Base-by-base conservation (phyloP, 2,797 vertebrate genomes). In the Paguma larvata region DNA sequence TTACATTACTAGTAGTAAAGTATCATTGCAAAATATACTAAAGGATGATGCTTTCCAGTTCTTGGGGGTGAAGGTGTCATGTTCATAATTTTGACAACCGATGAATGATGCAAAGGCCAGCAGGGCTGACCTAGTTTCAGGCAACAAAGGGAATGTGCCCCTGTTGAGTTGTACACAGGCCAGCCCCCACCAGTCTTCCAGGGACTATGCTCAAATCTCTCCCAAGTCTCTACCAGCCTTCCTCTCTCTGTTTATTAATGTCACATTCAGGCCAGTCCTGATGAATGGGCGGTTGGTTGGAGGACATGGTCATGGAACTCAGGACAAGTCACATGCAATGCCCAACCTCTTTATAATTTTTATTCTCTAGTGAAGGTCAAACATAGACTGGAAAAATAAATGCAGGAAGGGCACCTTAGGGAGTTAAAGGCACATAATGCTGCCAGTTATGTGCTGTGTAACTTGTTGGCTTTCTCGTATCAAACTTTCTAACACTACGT, bases 361-460 rank as follows among this genome's bases (percentile, higher is more conserved):
- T 67, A 59, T 83, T 89, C 32, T 82, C 14, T n/a, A 63, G 27
- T 15, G 68, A 83, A 93, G 92, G 63, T 83, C 38, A 85, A 85
- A 68, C n/a, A 51, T 2, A 72, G 41, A 94, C 73, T 67, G 38
- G 38, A 62, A 72, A 90, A 85, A 21, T 83, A 79, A 84, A 53
- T 8, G 15, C 27, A 91, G 85, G 78, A 56, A 63, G 34, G 53
- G 46, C 25, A 48, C 30, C 78, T 73, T 78, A 32, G 32, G 34
- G 46, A 38, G 48, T 6, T 23, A 14, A 63, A n/a, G 25, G 48
- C 65, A 65, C 16, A 23, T 1, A 4, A 16, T 9, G 46, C 46
- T 62, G n/a, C 27, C 2, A 11, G 30, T 0, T 41, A 41, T 7
- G 5, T 21, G 62, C 1, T 5, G 7, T 48, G 34, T 4, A 14